These are phyloP conservation scores for Thinocorus orbignyianus DNA, from an alignment of 2,113 vertebrate species.

Conservation along the genomic window DNA sequence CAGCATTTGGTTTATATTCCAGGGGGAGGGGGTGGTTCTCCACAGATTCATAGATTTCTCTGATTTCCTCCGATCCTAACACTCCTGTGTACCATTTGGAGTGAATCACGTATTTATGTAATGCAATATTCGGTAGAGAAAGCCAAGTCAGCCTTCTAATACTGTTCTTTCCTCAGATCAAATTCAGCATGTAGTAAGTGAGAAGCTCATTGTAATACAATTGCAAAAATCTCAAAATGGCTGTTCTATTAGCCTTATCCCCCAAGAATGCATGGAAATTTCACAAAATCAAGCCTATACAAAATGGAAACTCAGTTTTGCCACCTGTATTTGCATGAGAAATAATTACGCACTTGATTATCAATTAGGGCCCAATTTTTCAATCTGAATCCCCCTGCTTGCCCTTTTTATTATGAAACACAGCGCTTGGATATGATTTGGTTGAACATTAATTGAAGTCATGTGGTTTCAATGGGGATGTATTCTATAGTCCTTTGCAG, in stretches of 20 bases:
- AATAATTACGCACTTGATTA: background rate
- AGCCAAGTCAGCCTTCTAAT: conserved; percentile 57
- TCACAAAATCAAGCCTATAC: background rate
- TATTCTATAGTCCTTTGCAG: background rate
- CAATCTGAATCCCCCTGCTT: background rate
- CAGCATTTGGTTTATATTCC: conserved; percentile 29
- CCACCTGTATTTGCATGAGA: background rate
- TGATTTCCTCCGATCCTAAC: conserved; percentile 7
- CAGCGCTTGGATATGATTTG: background rate
- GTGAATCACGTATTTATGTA: conserved; percentile 64
- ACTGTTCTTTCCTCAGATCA: conserved; percentile 47
- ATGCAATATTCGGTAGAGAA: conserved; percentile 46
- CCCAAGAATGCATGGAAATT: background rate
- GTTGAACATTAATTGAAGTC: conserved; percentile 16
- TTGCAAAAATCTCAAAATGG: conserved; percentile 47
- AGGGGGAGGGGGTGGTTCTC: conserved; percentile 34
- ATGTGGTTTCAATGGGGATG: background rate
- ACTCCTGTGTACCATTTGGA: conserved; percentile 46
- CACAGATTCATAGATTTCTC: conserved; percentile 36
- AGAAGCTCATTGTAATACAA: conserved; percentile 29
- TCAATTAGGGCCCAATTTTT: background rate
- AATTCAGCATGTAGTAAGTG: conserved; percentile 26
- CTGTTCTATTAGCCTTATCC: conserved; percentile 1
- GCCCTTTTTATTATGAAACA: background rate
- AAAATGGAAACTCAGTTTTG: conserved; percentile 8